These are phyloP conservation scores for Orchesella cincta DNA, from an alignment of 1,140 invertebrate genomes.

Conservation along the genomic window DNA sequence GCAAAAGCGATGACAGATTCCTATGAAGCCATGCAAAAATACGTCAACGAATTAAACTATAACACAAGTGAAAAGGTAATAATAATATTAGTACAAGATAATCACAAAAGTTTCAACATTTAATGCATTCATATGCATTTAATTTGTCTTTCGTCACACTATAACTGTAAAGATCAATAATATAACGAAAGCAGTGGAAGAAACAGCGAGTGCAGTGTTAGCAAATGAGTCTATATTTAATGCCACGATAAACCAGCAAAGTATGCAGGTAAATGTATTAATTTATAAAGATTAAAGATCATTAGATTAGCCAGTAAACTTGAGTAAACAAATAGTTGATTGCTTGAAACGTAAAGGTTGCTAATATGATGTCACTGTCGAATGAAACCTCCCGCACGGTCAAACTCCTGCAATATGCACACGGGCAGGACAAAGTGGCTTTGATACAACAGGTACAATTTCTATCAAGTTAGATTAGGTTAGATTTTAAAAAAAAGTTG, in stretches of 20 bases:
- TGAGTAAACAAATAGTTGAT: too few species aligned
- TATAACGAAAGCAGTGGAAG: background rate
- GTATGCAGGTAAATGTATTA: background rate
- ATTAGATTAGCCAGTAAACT: too few species aligned
- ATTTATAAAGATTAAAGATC: too few species aligned
- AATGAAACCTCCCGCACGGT: background rate
- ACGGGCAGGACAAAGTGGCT: background rate
- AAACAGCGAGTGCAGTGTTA: background rate
- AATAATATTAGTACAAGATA: background rate
- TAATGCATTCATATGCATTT: background rate
- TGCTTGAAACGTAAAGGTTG: background rate
- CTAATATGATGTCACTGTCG: background rate
- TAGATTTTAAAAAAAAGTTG: background rate
- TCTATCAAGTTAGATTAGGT: background rate
- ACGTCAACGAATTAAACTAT: background rate
- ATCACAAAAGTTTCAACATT: background rate
- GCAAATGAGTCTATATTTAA: too few species aligned
- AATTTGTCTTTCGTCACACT: background rate
- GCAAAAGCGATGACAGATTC: background rate
- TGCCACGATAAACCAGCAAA: background rate
- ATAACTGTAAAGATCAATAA: background rate
- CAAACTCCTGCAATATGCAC: background rate
- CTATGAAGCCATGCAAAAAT: background rate
- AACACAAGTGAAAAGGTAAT: background rate
- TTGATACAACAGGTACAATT: background rate